Evolutionary conservation across 2,888 invertebrate species (phyloP).

Genomic region (Drosophila robusta): DNA sequence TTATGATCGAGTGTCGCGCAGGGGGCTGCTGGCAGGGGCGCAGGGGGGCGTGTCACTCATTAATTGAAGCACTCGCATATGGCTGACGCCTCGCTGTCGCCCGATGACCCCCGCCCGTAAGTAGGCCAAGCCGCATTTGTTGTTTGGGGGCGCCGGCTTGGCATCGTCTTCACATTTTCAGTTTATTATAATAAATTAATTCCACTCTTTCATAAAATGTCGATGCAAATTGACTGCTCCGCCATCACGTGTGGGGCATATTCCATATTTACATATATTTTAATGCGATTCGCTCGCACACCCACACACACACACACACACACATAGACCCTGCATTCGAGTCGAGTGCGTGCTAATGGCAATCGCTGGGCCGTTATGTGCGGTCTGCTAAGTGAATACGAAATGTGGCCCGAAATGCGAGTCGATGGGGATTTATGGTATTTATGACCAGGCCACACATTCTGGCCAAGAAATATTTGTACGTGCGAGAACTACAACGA

Average conservation of each 20-base stretch:
- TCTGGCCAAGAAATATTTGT: too few relatives aligned
- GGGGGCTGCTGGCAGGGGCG: too few relatives aligned
- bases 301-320: not conserved
- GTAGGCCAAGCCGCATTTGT: conserved; percentile 15
- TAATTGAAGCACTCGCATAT: conserved; percentile 43
- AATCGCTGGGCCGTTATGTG: conserved; percentile 37
- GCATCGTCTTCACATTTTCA: conserved; percentile 29
- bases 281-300: not conserved
- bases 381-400: conserved; percentile 41
- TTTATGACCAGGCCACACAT: not conserved
- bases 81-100: conserved; percentile 41
- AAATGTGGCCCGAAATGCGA: conserved; percentile 29
- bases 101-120: conserved; percentile 10
- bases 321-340: conserved; percentile 24
- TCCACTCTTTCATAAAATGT: conserved; percentile 20
- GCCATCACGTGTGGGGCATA: conserved; percentile 1
- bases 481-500: too few relatives aligned
- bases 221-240: conserved; percentile 44
- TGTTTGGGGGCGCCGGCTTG: conserved; percentile 5
- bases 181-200: conserved; percentile 48
- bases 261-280: conserved; percentile 32
- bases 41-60: conserved; percentile 40
- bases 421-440: conserved; percentile 18
- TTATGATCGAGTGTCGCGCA: conserved; percentile 43
- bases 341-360: conserved; percentile 68